Evolutionary conservation across 2,797 vertebrate genomes (phyloP), one percentile per base, ranked within the genome.

Genomic region (Miichthys miiuy): DNA sequence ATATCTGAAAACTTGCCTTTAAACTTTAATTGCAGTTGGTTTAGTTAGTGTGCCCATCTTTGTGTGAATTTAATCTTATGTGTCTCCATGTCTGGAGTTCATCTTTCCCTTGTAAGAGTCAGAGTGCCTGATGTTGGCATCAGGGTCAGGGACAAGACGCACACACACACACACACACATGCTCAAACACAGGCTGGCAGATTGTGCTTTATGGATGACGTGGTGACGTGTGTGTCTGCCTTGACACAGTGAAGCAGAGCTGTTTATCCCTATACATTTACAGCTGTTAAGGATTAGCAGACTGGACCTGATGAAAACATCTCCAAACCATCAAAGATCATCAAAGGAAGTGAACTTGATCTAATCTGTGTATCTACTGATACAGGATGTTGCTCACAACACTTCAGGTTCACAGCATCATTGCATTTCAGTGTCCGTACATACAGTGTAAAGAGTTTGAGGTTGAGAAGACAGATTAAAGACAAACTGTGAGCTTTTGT

Each of bases 161-260:
- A 41, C 20, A 56, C 23, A 71, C 56, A 27, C 23, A 63, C 60
- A 64, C 50, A 56, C 61, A 56, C 25, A 50, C 21, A 50, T 4
- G 20, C 42, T 56, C n/a, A 72, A 20, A 38, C 46, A 34, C 9
- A 46, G 20, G 38, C 34, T 56, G 62, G 68, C 42, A 60, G 20
- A 21, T 10, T 10, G 25, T 38, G 23, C 27, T 25, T 57, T 27
- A 38, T 9, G 6, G 21, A 58, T 64, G 52, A 21, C 11, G 1
- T 67, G 64, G 21, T 55, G 52, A 68, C 60, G 70, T 27, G 23
- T 50, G 23, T 65, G 44, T 41, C 30, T 75, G 27, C 14, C 57
- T 54, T 51, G 34, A 25, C 72, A 78, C 46, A 58, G 57, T n/a
- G 27, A 55, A 18, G 48, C 54, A 52, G 18, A 25, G 18, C n/a